Evolutionary conservation across 1,140 invertebrate species (phyloP), one percentile per base, ranked within the genome.

Genomic region (Philopotamus ludificatus): DNA sequence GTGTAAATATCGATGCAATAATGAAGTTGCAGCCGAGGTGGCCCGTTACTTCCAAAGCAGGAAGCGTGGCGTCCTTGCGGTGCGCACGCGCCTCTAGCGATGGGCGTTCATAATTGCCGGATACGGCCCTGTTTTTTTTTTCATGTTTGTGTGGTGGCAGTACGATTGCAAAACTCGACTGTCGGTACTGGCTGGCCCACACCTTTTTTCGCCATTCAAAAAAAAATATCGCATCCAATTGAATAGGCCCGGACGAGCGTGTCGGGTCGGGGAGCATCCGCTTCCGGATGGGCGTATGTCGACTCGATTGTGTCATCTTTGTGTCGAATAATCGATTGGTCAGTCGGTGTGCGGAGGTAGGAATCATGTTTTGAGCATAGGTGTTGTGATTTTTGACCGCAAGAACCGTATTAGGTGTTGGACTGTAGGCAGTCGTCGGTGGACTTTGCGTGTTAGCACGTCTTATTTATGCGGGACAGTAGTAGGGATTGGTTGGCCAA

Each of bases 61-160:
- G 60, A 62, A 62, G 47, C 49, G 45, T 1, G 10, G 47, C 60
- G 60, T 62, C 60, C 60, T 62, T 62, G 60, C 60, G 25, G 47
- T 21, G 26, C 26, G 39, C 57, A 60, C 44, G 57, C 55, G 55
- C 57, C 55, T 10, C 58, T 18, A 15, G 26, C 23, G 41, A 22
- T 39, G 60, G 60, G 44, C 47, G 60, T 25, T 10, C 57, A 18
- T n/a, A n/a, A n/a, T n/a, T n/a, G n/a, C n/a, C n/a, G n/a, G n/a
- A 8, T 53, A 7, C 23, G 34, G 34, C 8, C 34, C 23, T 53
- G 18, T 53, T 53, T 18, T 53, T 53, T n/a, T n/a, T n/a, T n/a
- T n/a, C n/a, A n/a, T n/a, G n/a, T n/a, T n/a, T n/a, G n/a, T n/a
- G n/a, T n/a, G n/a, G 23, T 23, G 23, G 23, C 50, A 16, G 50